Evolutionary conservation across 2,113 vertebrate genomes (phyloP).

Genomic region (Casuarius casuarius): DNA sequence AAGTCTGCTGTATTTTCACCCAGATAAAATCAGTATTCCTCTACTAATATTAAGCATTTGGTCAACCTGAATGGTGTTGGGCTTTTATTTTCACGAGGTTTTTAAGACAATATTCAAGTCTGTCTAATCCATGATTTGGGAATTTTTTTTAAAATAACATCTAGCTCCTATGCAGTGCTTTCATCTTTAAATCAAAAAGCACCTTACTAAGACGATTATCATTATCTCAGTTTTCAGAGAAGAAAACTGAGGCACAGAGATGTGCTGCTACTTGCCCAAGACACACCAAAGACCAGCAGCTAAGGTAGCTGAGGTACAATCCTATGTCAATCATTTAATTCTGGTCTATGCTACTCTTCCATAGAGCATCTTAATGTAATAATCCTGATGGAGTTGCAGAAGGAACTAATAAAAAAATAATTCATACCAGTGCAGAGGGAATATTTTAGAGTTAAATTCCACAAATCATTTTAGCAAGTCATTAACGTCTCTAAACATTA

Average conservation of each 20-base stretch:
- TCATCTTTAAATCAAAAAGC: conserved; percentile 48
- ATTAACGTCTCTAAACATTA: not conserved
- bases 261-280: not conserved
- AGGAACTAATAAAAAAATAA: not conserved
- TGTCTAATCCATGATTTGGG: not conserved
- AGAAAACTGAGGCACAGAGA: conserved; percentile 15
- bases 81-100: not conserved
- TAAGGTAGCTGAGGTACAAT: not conserved
- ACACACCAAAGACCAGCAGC: not conserved
- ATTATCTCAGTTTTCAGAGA: conserved; percentile 37
- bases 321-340: not conserved
- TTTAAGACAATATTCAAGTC: not conserved
- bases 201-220: conserved; percentile 34
- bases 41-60: not conserved
- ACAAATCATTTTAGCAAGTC: not conserved
- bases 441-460: not conserved
- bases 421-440: not conserved
- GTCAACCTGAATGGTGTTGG: not conserved
- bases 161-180: not conserved
- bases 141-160: not conserved
- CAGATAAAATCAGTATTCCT: not conserved
- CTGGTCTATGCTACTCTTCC: not conserved
- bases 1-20: not conserved
- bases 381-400: not conserved
- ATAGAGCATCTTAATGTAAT: not conserved